A percentile compares a stretch with the other conserved stretches of the same genome.
phyloP scores from a whole-genome alignment of 2,797 vertebrate species.

The Cossypha dichroa region DNA sequence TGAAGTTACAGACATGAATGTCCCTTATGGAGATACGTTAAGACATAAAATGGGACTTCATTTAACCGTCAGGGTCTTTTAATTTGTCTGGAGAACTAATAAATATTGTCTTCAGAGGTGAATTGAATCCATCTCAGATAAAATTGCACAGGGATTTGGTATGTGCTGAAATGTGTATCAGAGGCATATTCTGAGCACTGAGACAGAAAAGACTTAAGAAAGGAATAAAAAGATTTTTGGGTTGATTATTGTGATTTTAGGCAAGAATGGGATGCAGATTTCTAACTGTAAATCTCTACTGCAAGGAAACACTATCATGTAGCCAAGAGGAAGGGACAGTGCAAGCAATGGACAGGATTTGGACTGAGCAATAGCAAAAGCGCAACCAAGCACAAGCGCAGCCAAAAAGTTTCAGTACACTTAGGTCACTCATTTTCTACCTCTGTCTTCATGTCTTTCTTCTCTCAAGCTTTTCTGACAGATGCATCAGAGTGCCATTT shows the following conservation, averaged over 20 bases:
- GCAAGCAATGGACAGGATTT: neutral
- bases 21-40: neutral
- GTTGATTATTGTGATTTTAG: neutral
- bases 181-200: neutral
- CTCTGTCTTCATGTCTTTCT: neutral
- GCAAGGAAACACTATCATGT: neutral
- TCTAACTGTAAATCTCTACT: neutral
- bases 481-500: neutral
- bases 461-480: neutral
- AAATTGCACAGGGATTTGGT: neutral
- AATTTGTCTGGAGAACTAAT: conserved; percentile 31
- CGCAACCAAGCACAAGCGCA: neutral
- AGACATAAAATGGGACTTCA: conserved; percentile 1
- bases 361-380: neutral
- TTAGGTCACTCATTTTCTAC: neutral
- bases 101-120: conserved; percentile 15
- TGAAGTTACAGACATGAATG: conserved; percentile 20
- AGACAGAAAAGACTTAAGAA: neutral
- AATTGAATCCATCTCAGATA: neutral
- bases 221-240: neutral
- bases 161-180: rapidly evolving
- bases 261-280: neutral
- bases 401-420: neutral
- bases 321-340: neutral
- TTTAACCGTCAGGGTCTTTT: conserved; percentile 5